These are phyloP conservation scores for Melolontha melolontha DNA, from an alignment of 2,888 invertebrate genomes.

Conservation along the genomic window DNA sequence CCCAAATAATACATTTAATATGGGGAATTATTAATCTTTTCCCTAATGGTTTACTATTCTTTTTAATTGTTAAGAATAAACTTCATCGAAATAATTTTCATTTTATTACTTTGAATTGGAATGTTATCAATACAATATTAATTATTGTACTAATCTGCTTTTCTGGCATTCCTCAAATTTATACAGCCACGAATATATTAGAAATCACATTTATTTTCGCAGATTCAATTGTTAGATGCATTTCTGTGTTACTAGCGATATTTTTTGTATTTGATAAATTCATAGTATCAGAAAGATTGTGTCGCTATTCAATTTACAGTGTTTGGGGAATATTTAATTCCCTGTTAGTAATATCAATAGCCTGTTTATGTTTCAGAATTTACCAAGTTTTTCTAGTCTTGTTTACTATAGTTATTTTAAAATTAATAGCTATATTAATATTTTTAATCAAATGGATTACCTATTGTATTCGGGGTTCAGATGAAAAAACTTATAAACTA, in stretches of 20 bases:
- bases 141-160: slow-evolving; percentile 5
- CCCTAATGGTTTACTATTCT: no score
- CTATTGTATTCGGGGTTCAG: slow-evolving; percentile 6
- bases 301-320: not conserved
- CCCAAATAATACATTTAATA: not conserved
- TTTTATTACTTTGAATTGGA: slow-evolving; percentile 3
- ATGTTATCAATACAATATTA: not conserved
- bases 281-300: slow-evolving; percentile 2
- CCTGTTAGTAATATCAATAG: slow-evolving; percentile 2
- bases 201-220: not conserved
- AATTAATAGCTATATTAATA: not conserved
- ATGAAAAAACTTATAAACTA: slow-evolving; percentile 15
- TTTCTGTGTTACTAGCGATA: no score
- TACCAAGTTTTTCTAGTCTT: not conserved
- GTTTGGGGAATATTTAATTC: not conserved
- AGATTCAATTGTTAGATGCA: slow-evolving; percentile 3
- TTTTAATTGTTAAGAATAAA: no score
- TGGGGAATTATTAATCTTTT: slow-evolving; percentile 1
- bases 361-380: not conserved
- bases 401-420: not conserved
- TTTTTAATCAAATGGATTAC: slow-evolving; percentile 13
- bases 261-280: slow-evolving; percentile 12
- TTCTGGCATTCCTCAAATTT: no score
- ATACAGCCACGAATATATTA: not conserved
- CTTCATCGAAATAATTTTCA: slow-evolving; percentile 14